Conservation (phyloP, 2,113 vertebrate species). For the Meriones unguiculatus region DNA sequence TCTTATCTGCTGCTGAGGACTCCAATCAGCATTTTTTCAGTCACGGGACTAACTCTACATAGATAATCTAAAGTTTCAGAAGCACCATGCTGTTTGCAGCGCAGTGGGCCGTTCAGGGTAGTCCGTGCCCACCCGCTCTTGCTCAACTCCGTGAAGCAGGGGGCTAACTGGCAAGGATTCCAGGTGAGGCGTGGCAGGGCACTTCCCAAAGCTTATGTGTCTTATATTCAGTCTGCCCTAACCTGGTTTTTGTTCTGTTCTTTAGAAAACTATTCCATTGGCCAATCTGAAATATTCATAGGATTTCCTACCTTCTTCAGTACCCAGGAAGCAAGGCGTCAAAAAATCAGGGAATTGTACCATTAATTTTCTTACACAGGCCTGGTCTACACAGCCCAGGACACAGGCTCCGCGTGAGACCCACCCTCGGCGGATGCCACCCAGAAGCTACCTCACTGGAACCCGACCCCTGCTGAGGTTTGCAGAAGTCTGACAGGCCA, state of each 20-base stretch:
- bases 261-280: not conserved
- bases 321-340: not conserved
- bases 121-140: no score
- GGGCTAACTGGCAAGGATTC: not conserved
- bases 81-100: not conserved
- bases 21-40: not conserved
- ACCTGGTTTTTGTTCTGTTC: not conserved
- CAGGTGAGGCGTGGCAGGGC: not conserved
- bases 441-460: not conserved
- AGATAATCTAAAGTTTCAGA: not conserved
- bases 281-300: not conserved
- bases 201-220: not conserved
- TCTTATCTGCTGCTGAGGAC: not conserved
- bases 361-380: not conserved
- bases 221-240: not conserved
- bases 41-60: not conserved
- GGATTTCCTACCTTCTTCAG: not conserved
- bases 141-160: not conserved
- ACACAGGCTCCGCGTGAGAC: not conserved
- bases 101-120: not conserved
- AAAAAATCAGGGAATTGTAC: not conserved
- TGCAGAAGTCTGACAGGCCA: fast-evolving
- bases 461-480: not conserved
- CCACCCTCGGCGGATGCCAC: not conserved
- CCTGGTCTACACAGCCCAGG: not conserved